Conservation (phyloP, 1,140 invertebrate species). For the Anthonomus grandis region DNA sequence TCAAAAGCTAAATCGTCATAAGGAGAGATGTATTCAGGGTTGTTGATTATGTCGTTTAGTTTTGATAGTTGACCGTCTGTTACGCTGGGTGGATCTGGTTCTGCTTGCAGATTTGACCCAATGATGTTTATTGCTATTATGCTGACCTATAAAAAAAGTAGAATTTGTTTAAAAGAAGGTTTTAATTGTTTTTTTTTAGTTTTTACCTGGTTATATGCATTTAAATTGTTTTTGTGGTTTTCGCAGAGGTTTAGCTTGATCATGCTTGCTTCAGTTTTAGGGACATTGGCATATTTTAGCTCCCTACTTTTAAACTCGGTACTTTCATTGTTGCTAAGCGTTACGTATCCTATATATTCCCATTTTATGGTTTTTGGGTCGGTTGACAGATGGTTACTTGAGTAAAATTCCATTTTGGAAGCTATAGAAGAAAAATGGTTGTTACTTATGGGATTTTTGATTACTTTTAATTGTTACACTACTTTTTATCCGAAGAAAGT, state of each 20-base stretch:
- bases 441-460: too few relatives aligned
- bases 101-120: conserved; percentile 36
- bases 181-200: conserved; percentile 12
- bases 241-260: conserved; percentile 81
- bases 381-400: conserved; percentile 52
- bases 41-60: conserved; percentile 50
- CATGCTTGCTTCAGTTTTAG: conserved; percentile 73
- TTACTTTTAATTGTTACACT: too few relatives aligned
- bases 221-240: conserved; percentile 72
- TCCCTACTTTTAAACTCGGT: conserved; percentile 82
- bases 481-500: too few relatives aligned
- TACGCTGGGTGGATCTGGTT: conserved; percentile 5
- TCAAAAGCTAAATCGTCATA: conserved; percentile 94
- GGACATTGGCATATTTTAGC: conserved; percentile 79
- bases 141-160: conserved; percentile 41
- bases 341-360: conserved; percentile 76
- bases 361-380: conserved; percentile 54
- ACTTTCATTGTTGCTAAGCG: conserved; percentile 74
- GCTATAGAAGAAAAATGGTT: conserved; percentile 43
- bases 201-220: conserved; percentile 76
- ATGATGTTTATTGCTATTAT: conserved; percentile 49
- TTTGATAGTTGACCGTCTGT: conserved; percentile 18
- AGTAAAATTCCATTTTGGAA: conserved; percentile 62
- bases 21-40: conserved; percentile 71
- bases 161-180: too few relatives aligned